Percentiles rank a stretch among this genome's conserved stretches.
Conservation (phyloP, 1,140 invertebrate species). For the Mya arenaria region DNA sequence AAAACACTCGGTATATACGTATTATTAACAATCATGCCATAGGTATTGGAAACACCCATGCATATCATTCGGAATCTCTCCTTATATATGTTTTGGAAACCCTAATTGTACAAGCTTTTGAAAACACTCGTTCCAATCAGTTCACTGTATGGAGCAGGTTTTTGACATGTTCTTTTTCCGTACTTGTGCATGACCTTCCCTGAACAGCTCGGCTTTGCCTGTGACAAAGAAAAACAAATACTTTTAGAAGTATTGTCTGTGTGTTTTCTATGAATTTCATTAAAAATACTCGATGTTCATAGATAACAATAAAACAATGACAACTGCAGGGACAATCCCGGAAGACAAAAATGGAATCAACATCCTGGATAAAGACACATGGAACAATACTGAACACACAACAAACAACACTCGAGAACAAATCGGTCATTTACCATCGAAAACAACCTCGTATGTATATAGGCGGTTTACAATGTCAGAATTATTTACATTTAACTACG, state of each 20-base stretch:
- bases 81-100: too few relatives aligned
- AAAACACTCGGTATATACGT: too few relatives aligned
- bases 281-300: not conserved
- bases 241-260: not conserved
- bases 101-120: too few relatives aligned
- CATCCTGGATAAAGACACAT: not conserved
- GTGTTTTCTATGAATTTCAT: not conserved
- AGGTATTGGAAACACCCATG: too few relatives aligned
- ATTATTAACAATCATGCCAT: too few relatives aligned
- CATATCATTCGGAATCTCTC: too few relatives aligned
- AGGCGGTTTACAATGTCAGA: too few relatives aligned
- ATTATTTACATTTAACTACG: too few relatives aligned
- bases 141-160: slow-evolving; percentile 40
- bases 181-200: slow-evolving; percentile 23
- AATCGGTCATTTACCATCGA: too few relatives aligned
- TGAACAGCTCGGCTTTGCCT: slow-evolving; percentile 45
- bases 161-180: slow-evolving; percentile 38
- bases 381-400: not conserved
- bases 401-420: not conserved
- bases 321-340: not conserved
- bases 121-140: too few relatives aligned
- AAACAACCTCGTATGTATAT: too few relatives aligned
- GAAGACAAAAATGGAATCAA: too few relatives aligned
- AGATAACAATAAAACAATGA: not conserved
- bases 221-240: not conserved